Evolutionary conservation across 2,888 invertebrate species (phyloP).

Genomic region (Lissocephala sabroskyi): DNA sequence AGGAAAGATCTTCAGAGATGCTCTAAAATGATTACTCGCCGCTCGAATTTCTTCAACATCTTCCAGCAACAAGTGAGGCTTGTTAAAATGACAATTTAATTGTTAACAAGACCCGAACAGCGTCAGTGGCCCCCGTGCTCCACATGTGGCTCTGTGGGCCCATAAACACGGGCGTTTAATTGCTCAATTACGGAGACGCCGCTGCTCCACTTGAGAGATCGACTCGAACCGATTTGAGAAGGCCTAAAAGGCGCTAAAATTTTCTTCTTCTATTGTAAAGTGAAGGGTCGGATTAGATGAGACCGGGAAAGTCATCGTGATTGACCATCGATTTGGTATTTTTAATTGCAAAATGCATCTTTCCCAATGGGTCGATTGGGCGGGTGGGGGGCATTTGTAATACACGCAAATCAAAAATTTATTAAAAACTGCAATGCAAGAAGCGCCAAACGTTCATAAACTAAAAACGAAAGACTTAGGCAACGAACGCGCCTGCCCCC

Average conservation of each 20-base stretch:
- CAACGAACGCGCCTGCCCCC: conserved; percentile 44
- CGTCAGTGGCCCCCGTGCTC: conserved; percentile 32
- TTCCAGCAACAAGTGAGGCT: conserved; percentile 45
- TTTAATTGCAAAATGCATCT: no score
- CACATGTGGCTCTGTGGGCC: conserved; percentile 54
- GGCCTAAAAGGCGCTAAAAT: no score
- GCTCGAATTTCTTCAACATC: conserved; percentile 57
- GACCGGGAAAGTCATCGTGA: no score
- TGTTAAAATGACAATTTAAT: conserved; percentile 70
- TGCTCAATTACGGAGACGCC: conserved; percentile 66
- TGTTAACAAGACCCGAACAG: conserved; percentile 49
- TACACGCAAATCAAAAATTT: conserved; percentile 9
- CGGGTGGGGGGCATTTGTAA: no score
- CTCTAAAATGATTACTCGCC: conserved; percentile 46
- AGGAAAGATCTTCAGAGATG: conserved; percentile 1
- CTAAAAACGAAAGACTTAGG: conserved; percentile 56
- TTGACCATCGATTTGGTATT: no score
- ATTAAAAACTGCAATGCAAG: conserved; percentile 11
- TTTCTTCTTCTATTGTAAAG: no score
- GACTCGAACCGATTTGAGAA: no score
- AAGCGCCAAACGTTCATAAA: conserved; percentile 19
- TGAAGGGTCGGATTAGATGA: conserved; percentile 42
- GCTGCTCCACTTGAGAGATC: no score
- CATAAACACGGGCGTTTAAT: conserved; percentile 64
- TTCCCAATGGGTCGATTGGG: no score